A percentile compares a stretch with the other conserved stretches of the same genome.
Evolutionary conservation across 2,797 vertebrate genomes (phyloP).

Genomic region (Sebastes vulpes): DNA sequence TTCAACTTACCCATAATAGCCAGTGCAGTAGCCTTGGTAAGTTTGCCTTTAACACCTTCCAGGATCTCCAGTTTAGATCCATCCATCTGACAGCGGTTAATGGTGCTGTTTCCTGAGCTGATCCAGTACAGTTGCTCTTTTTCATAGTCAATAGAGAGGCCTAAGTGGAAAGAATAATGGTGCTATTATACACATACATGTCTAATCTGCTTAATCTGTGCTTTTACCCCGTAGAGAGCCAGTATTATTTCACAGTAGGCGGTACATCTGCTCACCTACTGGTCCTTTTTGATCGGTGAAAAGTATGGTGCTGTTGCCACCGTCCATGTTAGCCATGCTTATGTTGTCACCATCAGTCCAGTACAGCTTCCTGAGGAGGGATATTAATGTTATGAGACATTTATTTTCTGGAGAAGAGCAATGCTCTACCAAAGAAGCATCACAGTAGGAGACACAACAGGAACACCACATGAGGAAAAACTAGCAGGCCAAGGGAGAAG

Average conservation of each 20-base stretch:
- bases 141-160: conserved; percentile 94
- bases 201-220: not conserved
- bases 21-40: conserved; percentile 94
- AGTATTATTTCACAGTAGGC: not conserved
- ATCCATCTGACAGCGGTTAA: conserved; percentile 92
- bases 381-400: not conserved
- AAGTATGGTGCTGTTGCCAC: conserved; percentile 90
- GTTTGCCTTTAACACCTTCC: conserved; percentile 86
- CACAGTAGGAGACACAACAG: not conserved
- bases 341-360: conserved; percentile 98
- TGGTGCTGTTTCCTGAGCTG: conserved; percentile 93
- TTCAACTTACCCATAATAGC: conserved; percentile 94
- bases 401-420: not conserved
- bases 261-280: conserved; percentile 86
- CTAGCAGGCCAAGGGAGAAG: not conserved
- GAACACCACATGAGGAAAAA: not conserved
- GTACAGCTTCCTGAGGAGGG: conserved; percentile 90
- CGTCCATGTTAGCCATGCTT: conserved; percentile 96
- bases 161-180: conserved; percentile 70
- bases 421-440: not conserved
- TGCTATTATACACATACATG: not conserved
- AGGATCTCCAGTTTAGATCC: conserved; percentile 90
- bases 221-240: not conserved
- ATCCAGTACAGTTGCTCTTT: conserved; percentile 95
- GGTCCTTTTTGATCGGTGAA: conserved; percentile 93